Conservation (phyloP, 2,113 vertebrate genomes). For the Oxyruncus cristatus region DNA sequence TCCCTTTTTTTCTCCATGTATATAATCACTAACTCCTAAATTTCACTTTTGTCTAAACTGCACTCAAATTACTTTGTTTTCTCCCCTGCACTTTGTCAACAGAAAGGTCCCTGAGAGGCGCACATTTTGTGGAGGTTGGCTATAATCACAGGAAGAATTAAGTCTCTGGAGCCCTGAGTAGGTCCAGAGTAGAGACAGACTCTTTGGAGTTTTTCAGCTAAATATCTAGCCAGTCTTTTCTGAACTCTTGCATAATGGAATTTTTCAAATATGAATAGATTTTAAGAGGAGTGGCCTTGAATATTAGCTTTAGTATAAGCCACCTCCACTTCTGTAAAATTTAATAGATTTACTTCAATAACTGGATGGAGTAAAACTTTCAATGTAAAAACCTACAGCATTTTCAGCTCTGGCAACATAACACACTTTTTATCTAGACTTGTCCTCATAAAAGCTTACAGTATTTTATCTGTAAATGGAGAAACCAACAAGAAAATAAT, state of each 20-base stretch:
- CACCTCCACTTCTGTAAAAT: neutral
- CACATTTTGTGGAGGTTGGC: neutral
- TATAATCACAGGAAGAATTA: neutral
- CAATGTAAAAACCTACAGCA: neutral
- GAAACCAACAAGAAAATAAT: neutral
- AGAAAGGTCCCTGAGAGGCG: neutral
- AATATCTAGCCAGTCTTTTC: neutral
- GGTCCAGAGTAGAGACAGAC: neutral
- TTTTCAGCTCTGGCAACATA: neutral
- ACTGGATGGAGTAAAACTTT: neutral
- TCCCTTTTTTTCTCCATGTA: neutral
- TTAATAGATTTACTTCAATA: neutral
- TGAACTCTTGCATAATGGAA: neutral
- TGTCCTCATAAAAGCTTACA: neutral
- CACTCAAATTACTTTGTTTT: neutral
- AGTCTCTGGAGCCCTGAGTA: neutral
- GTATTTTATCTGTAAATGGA: neutral
- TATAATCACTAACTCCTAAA: neutral
- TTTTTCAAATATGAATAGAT: neutral
- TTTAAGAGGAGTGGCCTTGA: neutral
- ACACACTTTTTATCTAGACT: neutral
- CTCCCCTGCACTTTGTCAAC: neutral
- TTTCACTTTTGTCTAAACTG: neutral
- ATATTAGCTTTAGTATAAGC: neutral
- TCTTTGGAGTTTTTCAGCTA: neutral